A percentile compares a stretch with the other conserved stretches of the same genome.
These are phyloP conservation scores for Entomobrya multifasciata DNA, from an alignment of 2,888 invertebrate genomes.

Conservation along the genomic window DNA sequence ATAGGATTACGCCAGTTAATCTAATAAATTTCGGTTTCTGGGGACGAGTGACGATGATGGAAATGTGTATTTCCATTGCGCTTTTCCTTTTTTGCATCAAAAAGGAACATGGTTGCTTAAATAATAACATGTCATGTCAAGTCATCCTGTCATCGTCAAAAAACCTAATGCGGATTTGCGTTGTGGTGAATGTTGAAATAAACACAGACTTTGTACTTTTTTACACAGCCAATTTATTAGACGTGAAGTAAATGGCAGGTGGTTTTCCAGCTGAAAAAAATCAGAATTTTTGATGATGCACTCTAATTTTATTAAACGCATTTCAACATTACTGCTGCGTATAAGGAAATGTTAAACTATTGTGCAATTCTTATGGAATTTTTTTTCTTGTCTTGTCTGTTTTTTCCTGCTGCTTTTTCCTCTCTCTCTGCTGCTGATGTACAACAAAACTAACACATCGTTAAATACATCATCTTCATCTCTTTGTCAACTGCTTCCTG, in stretches of 20 bases:
- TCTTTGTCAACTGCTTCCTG: constrained; percentile 33
- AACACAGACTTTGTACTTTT: background rate
- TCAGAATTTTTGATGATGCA: too few relatives aligned
- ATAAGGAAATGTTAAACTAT: background rate
- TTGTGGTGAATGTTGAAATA: background rate
- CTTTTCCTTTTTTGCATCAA: too few relatives aligned
- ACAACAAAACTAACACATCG: background rate
- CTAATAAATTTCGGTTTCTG: background rate
- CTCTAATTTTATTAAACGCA: background rate
- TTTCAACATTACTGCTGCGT: background rate
- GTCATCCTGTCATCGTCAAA: constrained; percentile 3
- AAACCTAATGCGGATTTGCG: background rate
- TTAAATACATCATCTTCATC: constrained; percentile 20
- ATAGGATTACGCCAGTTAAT: background rate
- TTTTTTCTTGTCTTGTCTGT: constrained; percentile 25
- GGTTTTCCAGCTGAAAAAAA: background rate
- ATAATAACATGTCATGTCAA: constrained; percentile 7
- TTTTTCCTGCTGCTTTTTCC: constrained; percentile 34
- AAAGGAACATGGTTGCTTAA: background rate
- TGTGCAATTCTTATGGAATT: background rate
- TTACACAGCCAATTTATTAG: background rate
- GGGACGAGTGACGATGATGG: background rate
- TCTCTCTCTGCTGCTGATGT: background rate
- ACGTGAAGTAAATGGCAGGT: background rate
- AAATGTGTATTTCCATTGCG: too few relatives aligned